Conservation (phyloP, 2,797 vertebrate genomes). For the Tamandua tetradactyla region DNA sequence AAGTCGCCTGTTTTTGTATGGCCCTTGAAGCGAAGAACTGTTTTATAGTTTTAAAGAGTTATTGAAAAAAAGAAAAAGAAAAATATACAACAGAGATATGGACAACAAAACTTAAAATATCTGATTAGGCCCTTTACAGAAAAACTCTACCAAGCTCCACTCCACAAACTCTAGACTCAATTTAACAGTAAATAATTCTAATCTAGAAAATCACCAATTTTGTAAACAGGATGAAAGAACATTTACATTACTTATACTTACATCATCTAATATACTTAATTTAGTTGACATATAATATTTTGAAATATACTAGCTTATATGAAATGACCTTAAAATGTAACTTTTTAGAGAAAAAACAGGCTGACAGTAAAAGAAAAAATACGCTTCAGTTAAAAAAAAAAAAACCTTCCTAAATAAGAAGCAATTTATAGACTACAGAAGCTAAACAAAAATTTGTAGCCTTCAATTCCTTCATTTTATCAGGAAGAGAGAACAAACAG, state of each 20-base stretch:
- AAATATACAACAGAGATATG: neutral
- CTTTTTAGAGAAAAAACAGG: slow-evolving; percentile 35
- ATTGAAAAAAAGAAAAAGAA: neutral
- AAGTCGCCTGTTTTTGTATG: neutral
- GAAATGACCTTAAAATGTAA: slow-evolving; percentile 55
- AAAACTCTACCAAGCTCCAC: neutral
- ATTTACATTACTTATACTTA: neutral
- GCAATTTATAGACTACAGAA: neutral
- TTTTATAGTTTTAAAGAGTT: neutral
- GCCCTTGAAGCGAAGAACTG: neutral
- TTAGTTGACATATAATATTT: neutral
- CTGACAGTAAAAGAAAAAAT: neutral
- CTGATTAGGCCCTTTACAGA: neutral
- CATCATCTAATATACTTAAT: neutral
- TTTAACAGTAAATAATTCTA: slow-evolving; percentile 14
- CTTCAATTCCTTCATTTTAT: neutral
- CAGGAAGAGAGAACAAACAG: neutral
- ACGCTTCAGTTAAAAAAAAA: neutral
- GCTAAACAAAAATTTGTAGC: slow-evolving; percentile 13
- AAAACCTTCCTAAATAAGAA: neutral
- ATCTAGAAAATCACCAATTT: neutral
- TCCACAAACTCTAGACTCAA: slow-evolving; percentile 10
- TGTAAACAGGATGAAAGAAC: neutral
- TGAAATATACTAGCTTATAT: neutral
- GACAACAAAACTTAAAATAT: slow-evolving; percentile 10